Base-by-base conservation (phyloP, 2,113 vertebrate species). In the Rutilus rutilus region DNA sequence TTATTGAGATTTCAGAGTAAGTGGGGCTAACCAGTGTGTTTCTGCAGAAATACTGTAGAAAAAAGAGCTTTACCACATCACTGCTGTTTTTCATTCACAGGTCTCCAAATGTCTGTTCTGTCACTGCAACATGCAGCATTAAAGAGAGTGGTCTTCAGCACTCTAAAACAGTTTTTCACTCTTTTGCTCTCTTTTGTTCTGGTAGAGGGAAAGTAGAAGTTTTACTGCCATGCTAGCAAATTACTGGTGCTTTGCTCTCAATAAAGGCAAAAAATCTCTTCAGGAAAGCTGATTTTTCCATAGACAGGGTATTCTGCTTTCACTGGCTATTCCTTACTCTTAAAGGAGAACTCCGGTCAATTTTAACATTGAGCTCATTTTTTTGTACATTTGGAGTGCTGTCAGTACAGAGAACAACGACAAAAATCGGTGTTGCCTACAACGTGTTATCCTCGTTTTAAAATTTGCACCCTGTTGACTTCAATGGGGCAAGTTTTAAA, bases 231-330 rank as follows among this genome's bases (percentile, higher is more conserved):
- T 33, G 33, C 33, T 33, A 69, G 74, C 64, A 33, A 76, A 82
- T 87, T 45, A 85, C 77, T 64, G 36, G 54, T 83, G 14, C 12
- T 50, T 42, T 36, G 27, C 50, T 78, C 2, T 59, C 23, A 79
- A 39, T 60, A 39, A 79, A 57, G 21, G 30, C 33, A 39, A 21
- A 79, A 39, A 42, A 42, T 42, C 7, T 60, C 9, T 36, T 78
- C 1, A 39, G 64, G 27, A 82, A 52, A 81, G 50, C 81, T 42
- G 69, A 50, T 82, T 78, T 82, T 84, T 52, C 64, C 84, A 64
- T 47, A 86, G 83, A 60, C 15, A 76, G 73, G 54, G n/a, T 88
- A 62, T 54, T 78, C 36, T 85, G 36, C 60, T 78, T 78, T 69
- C 19, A 50, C 17, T 73, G 62, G 77, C 64, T 9, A 5, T 69